Conservation (phyloP, 1,140 invertebrate genomes). For the Pygmarrhopalites habei region DNA sequence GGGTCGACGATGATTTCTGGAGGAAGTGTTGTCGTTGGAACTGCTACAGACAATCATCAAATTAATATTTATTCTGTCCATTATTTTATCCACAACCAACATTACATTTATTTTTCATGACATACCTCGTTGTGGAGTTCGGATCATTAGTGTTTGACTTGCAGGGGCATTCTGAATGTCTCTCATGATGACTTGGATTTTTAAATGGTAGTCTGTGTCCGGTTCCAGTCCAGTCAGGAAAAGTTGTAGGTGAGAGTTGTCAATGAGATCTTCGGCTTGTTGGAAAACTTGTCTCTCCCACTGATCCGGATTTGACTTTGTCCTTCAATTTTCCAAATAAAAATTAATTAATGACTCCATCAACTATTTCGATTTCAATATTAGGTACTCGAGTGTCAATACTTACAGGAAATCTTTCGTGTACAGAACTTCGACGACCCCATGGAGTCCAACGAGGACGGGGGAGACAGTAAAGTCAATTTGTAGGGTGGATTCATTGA, state of each 20-base stretch:
- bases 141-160: slow-evolving; percentile 63
- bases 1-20: slow-evolving; percentile 62
- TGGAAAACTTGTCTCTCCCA: slow-evolving; percentile 77
- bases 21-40: slow-evolving; percentile 51
- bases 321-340: not conserved
- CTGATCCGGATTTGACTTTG: slow-evolving; percentile 35
- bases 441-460: slow-evolving; percentile 73
- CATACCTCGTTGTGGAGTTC: slow-evolving; percentile 52
- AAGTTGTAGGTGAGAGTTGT: slow-evolving; percentile 74
- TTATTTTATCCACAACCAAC: not conserved
- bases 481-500: slow-evolving; percentile 68
- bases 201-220: slow-evolving; percentile 69
- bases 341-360: not conserved
- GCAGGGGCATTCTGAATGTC: slow-evolving; percentile 63
- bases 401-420: slow-evolving; percentile 62
- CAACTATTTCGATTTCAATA: not conserved
- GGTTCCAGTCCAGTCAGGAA: slow-evolving; percentile 66
- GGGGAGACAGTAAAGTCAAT: slow-evolving; percentile 71
- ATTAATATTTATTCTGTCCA: not conserved
- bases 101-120: too few relatives aligned
- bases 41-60: slow-evolving; percentile 34
- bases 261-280: slow-evolving; percentile 64
- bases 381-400: not conserved
- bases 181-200: slow-evolving; percentile 64
- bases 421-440: slow-evolving; percentile 72